Percentiles rank a stretch among this genome's conserved stretches.
These are phyloP conservation scores for Cossypha dichroa DNA, from an alignment of 2,797 vertebrate genomes.

Conservation along the genomic window DNA sequence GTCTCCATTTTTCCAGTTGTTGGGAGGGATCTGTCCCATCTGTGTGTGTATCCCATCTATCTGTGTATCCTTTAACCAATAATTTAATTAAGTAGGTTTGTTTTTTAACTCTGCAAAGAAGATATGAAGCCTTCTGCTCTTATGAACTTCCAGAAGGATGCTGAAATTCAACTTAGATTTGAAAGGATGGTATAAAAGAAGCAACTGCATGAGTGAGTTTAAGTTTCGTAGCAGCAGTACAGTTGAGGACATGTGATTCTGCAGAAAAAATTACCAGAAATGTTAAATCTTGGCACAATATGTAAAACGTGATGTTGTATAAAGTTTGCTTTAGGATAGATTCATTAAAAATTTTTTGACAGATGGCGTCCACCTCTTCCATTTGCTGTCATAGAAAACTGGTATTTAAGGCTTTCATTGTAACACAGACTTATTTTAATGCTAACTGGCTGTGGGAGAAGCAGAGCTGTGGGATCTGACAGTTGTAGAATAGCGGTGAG, in stretches of 20 bases:
- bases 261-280: neutral
- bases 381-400: neutral
- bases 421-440: neutral
- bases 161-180: neutral
- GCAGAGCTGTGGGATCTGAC: neutral
- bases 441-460: neutral
- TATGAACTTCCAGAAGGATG: neutral
- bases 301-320: neutral
- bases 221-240: neutral
- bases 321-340: neutral
- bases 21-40: neutral
- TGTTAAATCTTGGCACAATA: neutral
- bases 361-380: neutral
- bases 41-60: neutral
- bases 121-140: neutral
- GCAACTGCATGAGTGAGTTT: neutral
- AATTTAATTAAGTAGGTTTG: neutral
- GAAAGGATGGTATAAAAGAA: neutral
- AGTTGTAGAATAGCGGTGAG: neutral
- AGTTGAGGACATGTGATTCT: neutral
- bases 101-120: neutral
- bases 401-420: neutral
- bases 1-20: neutral
- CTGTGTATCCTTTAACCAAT: neutral
- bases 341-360: neutral